phyloP scores from a whole-genome alignment of 2,113 vertebrate genomes.

The Pluvialis apricaria region DNA sequence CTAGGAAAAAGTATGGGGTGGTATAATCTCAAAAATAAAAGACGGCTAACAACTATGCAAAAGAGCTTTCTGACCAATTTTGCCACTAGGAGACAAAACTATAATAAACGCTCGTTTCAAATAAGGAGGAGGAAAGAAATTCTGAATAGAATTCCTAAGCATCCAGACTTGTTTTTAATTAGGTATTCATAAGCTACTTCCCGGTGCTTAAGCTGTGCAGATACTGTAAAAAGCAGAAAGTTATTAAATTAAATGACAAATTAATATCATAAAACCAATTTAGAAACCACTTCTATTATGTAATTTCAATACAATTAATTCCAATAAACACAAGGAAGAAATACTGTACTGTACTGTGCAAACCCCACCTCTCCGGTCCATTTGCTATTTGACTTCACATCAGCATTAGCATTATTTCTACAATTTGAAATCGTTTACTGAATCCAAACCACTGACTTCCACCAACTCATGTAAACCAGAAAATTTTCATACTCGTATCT shows the following conservation, averaged over 20 bases:
- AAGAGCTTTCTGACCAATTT: not conserved
- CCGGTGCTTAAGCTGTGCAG: not conserved
- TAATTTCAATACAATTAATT: not conserved
- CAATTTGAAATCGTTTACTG: not conserved
- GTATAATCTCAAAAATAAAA: not conserved
- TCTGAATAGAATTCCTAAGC: not conserved
- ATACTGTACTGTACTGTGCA: not conserved
- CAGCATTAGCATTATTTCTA: not conserved
- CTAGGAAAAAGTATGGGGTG: not conserved
- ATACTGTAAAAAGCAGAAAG: not conserved
- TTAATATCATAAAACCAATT: not conserved
- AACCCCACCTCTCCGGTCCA: not conserved
- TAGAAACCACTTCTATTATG: not conserved
- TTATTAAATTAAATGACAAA: not conserved
- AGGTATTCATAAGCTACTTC: not conserved
- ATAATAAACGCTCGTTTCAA: rapidly evolving
- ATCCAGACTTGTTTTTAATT: not conserved
- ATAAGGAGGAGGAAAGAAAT: not conserved
- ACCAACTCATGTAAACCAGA: not conserved
- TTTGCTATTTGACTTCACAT: not conserved
- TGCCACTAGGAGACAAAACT: not conserved
- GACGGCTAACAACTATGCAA: not conserved
- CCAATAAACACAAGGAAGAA: not conserved
- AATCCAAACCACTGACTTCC: not conserved
- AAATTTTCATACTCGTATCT: not conserved